Base-by-base conservation (phyloP, 2,797 vertebrate genomes). In the Malacoctenus gilli region DNA sequence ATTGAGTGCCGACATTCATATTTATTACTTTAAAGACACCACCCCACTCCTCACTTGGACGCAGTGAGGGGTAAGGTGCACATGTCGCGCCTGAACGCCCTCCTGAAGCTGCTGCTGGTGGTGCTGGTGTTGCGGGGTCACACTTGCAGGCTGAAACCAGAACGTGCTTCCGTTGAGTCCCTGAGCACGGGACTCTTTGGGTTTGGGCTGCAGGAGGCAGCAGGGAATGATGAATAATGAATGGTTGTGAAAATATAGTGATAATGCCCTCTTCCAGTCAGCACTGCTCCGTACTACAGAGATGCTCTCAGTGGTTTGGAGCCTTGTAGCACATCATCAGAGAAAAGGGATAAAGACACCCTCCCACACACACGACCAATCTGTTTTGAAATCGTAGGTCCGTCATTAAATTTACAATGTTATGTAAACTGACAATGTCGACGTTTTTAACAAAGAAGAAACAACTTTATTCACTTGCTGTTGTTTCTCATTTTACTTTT, bases 161-260 rank as follows among this genome's bases (percentile, higher is more conserved):
- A 73, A 69, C 68, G 10, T 21, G 28, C 48, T 78, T 79, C n/a
- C n/a, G n/a, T n/a, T n/a, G n/a, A n/a, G n/a, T 47, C 30, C 14
- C 36, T 74, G n/a, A 15, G 36, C 55, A 15, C 32, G 8, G 38
- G 57, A 39, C 48, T 70, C 38, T n/a, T n/a, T 30, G 72, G 62
- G 68, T 82, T 79, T 57, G 54, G 64, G 41, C 76, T 61, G 59
- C 16, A 6, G 65, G 59, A 57, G 61, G 52, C 63, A 76, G 64
- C n/a, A 0, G 78, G 66, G 57, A 72, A 49, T 30, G 8, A 80
- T 87, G 72, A 81, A 87, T 84, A 84, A 85, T 86, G 66, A 78
- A 87, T 84, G 68, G 37, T 52, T 75, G 31, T 37, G 68, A 75
- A 77, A 80, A 68, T 59, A 66, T 46, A 51, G 57, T 12, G 4